A percentile compares a stretch with the other conserved stretches of the same genome.
phyloP scores from a whole-genome alignment of 2,113 vertebrate species.

The Bucco capensis region DNA sequence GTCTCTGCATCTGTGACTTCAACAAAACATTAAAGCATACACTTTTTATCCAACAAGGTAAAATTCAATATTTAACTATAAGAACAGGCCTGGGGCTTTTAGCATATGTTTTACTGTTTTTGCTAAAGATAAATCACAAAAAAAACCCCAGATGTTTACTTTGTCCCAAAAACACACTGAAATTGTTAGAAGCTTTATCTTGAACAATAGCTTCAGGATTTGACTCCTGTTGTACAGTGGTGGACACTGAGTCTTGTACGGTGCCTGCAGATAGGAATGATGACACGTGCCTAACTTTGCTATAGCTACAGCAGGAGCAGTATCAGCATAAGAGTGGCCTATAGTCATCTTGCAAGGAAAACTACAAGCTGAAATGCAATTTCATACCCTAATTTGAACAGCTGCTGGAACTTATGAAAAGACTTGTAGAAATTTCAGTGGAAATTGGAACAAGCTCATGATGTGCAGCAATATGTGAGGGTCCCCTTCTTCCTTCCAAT shows the following conservation, averaged over 20 bases:
- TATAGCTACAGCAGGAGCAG: neutral
- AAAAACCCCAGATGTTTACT: fast-evolving
- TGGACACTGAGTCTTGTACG: neutral
- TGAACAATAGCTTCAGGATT: neutral
- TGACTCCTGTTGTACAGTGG: neutral
- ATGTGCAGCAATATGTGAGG: neutral
- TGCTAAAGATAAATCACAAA: neutral
- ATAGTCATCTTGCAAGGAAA: neutral
- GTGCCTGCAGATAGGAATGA: neutral
- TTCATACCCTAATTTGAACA: neutral
- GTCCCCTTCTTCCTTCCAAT: neutral
- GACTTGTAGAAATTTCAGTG: neutral
- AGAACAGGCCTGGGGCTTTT: neutral
- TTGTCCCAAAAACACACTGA: neutral
- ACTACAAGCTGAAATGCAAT: neutral
- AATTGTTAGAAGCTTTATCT: neutral
- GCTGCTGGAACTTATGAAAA: neutral
- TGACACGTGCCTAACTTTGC: neutral
- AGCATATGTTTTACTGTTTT: neutral
- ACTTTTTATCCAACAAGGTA: neutral
- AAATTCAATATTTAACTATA: neutral
- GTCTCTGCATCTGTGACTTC: neutral
- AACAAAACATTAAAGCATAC: neutral
- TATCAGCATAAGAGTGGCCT: neutral
- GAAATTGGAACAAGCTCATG: neutral